These are phyloP conservation scores for Scolopax rusticola DNA, from an alignment of 2,797 vertebrate species.

Conservation along the genomic window DNA sequence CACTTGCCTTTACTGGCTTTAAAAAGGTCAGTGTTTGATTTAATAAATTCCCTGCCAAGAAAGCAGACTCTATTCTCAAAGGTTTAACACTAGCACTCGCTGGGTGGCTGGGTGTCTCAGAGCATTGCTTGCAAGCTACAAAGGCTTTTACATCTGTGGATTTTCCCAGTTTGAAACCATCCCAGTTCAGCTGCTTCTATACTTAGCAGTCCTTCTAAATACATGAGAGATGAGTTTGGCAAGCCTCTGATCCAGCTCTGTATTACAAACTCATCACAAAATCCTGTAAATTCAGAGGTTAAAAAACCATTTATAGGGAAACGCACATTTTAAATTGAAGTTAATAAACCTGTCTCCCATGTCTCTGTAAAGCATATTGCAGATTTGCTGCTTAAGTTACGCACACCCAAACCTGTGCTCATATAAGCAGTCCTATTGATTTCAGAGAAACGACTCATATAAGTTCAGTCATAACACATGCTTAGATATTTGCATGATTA, in stretches of 20 bases:
- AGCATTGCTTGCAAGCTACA: background rate
- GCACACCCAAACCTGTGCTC: background rate
- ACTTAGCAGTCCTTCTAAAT: background rate
- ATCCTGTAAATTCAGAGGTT: background rate
- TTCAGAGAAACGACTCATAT: background rate
- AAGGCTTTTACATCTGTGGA: background rate
- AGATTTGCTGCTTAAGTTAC: background rate
- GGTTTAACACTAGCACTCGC: background rate
- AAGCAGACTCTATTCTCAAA: conserved; percentile 33
- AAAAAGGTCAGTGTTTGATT: conserved; percentile 54
- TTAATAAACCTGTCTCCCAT: background rate
- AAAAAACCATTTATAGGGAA: background rate
- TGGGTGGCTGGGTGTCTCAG: background rate
- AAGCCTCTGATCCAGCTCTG: background rate
- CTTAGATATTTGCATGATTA: background rate
- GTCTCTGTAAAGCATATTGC: background rate
- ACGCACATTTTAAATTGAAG: background rate
- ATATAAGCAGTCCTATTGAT: background rate
- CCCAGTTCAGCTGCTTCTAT: background rate
- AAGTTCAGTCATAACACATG: background rate
- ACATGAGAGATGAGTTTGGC: background rate
- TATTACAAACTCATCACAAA: background rate
- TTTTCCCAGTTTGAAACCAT: background rate
- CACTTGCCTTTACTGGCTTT: conserved; percentile 13
- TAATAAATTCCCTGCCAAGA: conserved; percentile 59